Conservation (phyloP, 2,888 invertebrate genomes). For the Biston stratarius region DNA sequence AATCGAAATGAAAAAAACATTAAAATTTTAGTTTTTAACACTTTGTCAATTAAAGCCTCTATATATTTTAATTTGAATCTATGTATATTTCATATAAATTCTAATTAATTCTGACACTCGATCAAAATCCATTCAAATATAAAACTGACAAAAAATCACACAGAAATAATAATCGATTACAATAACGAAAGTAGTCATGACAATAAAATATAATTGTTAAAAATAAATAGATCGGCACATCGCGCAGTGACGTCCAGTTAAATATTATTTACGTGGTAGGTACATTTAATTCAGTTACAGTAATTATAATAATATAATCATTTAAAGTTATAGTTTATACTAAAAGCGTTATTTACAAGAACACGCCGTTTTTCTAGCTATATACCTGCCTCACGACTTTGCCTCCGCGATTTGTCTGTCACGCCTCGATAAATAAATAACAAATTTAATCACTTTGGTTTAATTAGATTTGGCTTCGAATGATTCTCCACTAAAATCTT, state of each 20-base stretch:
- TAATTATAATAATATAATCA: slow-evolving; percentile 60
- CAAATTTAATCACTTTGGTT: slow-evolving; percentile 14
- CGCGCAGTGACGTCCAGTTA: slow-evolving; percentile 42
- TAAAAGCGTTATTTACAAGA: slow-evolving; percentile 83
- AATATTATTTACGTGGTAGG: slow-evolving; percentile 48
- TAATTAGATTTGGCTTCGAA: slow-evolving; percentile 13
- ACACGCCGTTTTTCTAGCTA: slow-evolving; percentile 75
- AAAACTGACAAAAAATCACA: slow-evolving; percentile 7
- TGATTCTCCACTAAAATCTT: neutral
- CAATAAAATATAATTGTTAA: slow-evolving; percentile 32
- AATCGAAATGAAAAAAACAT: too few species aligned
- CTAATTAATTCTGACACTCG: neutral
- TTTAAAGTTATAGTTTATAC: slow-evolving; percentile 58
- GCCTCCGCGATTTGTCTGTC: slow-evolving; percentile 43
- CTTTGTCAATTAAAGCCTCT: too few species aligned
- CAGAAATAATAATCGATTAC: slow-evolving; percentile 15
- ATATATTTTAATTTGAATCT: too few species aligned
- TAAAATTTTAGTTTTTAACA: too few species aligned
- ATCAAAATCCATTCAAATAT: neutral
- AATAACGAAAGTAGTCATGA: slow-evolving; percentile 32
- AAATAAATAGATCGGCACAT: slow-evolving; percentile 44
- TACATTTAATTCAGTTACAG: slow-evolving; percentile 58
- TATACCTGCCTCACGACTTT: slow-evolving; percentile 70
- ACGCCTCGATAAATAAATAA: slow-evolving; percentile 25
- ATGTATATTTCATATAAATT: too few species aligned